Conservation (phyloP, 1,140 invertebrate species). For the Drosophila micromelanica region DNA sequence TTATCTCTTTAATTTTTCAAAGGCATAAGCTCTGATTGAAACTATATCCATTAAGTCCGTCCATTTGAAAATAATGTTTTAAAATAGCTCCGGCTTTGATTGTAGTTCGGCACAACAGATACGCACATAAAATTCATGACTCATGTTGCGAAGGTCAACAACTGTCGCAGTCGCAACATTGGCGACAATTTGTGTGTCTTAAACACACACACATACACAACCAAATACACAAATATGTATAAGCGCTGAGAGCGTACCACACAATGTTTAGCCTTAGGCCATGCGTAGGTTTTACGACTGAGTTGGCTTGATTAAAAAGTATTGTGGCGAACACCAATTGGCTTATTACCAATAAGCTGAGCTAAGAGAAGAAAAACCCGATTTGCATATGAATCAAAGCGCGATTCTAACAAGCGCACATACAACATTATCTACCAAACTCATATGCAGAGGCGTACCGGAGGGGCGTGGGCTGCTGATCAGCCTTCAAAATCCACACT, state of each 20-base stretch:
- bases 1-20: neutral
- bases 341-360: slow-evolving; percentile 72
- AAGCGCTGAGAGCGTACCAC: slow-evolving; percentile 29
- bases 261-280: slow-evolving; percentile 72
- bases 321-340: slow-evolving; percentile 74
- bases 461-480: slow-evolving; percentile 62
- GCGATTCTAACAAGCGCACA: slow-evolving; percentile 71
- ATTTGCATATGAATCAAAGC: slow-evolving; percentile 64
- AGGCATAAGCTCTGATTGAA: slow-evolving; percentile 6
- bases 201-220: slow-evolving; percentile 22
- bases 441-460: slow-evolving; percentile 61
- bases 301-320: slow-evolving; percentile 71
- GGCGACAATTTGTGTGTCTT: slow-evolving; percentile 65
- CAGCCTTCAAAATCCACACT: slow-evolving; percentile 57
- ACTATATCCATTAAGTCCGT: slow-evolving; percentile 17
- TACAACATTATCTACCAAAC: slow-evolving; percentile 37
- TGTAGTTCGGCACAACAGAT: slow-evolving; percentile 26
- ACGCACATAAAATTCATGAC: slow-evolving; percentile 57
- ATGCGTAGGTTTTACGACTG: slow-evolving; percentile 68
- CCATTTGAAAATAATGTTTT: slow-evolving; percentile 17
- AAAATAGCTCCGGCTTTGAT: slow-evolving; percentile 29
- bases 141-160: slow-evolving; percentile 72
- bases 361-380: slow-evolving; percentile 51
- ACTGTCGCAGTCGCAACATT: slow-evolving; percentile 60
- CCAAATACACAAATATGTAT: slow-evolving; percentile 22